Evolutionary conservation across 2,797 vertebrate genomes (phyloP), one percentile per base, ranked within the genome.

Genomic region (Amazonetta brasiliensis): DNA sequence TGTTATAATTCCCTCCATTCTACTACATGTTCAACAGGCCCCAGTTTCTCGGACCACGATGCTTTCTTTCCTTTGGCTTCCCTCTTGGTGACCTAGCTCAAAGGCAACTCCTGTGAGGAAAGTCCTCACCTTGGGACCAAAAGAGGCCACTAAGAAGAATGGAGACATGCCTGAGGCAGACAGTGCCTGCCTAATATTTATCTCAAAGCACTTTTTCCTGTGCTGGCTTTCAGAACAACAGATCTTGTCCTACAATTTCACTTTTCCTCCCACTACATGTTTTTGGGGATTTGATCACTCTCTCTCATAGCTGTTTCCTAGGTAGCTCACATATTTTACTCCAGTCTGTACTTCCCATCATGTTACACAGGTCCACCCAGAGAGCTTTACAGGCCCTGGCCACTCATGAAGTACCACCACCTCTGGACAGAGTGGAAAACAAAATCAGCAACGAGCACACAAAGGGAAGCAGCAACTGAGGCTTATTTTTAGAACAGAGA

Each of bases 1-100:
- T 67, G 1, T 52, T 67, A 30, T 83, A 55, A 82, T 9, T 6
- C 2, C 3, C 4, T 4, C 3, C 2, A 2, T 10, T 16, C 5
- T 20, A 8, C 28, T 33, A 6, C 28, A 20, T 69, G 31, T 41
- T 66, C 13, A 50, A 35, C 7, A 54, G 59, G 37, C 37, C 14
- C 5, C 15, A 30, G 11, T 13, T 84, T 79, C 55, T 56, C 59
- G 39, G 37, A 23, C 31, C 64, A 39, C 26, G 33, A 13, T 44
- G 15, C 19, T 56, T 7, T 74, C 43, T 52, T 71, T 9, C 25
- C 43, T 56, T 35, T 74, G 8, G 15, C 62, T 88, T 64, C 69
- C 12, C 5, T 13, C 7, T 37, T 1, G 2, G 30, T 25, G 12
- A 69, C 6, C 7, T 58, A 39, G 41, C 16, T 75, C 33, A 39